These are phyloP conservation scores for Ectropis crepuscularia DNA, from an alignment of 2,888 invertebrate species.

Conservation along the genomic window DNA sequence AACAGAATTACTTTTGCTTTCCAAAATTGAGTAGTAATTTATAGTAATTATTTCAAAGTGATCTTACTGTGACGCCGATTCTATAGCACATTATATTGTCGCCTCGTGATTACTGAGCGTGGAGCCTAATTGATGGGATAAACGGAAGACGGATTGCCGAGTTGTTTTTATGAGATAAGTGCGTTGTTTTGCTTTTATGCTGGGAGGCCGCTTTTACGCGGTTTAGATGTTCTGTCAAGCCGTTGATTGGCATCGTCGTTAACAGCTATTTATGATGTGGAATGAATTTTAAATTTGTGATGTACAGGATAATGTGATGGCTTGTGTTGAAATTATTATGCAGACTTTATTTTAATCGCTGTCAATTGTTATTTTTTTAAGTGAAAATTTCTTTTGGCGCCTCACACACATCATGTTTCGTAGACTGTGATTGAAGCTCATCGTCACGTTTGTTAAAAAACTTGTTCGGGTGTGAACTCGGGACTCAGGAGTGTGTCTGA, in stretches of 20 bases:
- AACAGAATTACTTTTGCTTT: too few relatives aligned
- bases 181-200: conserved; percentile 28
- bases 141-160: conserved; percentile 34
- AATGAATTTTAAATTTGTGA: not conserved
- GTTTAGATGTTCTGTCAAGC: conserved; percentile 2
- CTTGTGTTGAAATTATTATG: too few relatives aligned
- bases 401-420: too few relatives aligned
- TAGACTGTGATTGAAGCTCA: too few relatives aligned
- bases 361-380: too few relatives aligned
- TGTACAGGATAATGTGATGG: not conserved
- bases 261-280: not conserved
- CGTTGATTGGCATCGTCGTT: conserved; percentile 9
- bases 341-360: too few relatives aligned
- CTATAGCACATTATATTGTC: conserved; percentile 52
- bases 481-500: too few relatives aligned
- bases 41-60: conserved; percentile 4
- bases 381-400: too few relatives aligned
- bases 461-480: too few relatives aligned
- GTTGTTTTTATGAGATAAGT: conserved; percentile 36
- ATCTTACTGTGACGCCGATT: conserved; percentile 2
- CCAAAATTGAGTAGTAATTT: too few relatives aligned
- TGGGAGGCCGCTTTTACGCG: conserved; percentile 5
- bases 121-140: conserved; percentile 48
- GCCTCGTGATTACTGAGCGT: conserved; percentile 42
- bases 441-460: too few relatives aligned